Conservation (phyloP, 2,888 invertebrate genomes). For the Cantharis rufa region DNA sequence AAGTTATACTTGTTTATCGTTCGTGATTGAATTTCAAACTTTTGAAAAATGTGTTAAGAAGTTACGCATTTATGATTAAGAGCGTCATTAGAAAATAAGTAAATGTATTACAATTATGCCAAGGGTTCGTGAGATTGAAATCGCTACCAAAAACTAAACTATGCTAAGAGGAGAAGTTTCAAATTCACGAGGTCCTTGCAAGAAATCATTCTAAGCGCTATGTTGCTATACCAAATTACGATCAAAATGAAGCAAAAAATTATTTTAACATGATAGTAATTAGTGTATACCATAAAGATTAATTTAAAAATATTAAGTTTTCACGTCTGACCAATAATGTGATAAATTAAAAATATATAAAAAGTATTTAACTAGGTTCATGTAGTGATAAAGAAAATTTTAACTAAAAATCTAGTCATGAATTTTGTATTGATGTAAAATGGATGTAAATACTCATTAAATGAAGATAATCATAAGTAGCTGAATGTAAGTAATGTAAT, state of each 20-base stretch:
- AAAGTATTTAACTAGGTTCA: neutral
- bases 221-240: neutral
- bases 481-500: neutral
- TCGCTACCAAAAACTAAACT: neutral
- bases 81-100: neutral
- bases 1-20: neutral
- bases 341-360: conserved; percentile 11
- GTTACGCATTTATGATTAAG: neutral
- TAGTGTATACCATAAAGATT: neutral
- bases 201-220: neutral
- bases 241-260: neutral
- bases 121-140: neutral
- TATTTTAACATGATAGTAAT: neutral
- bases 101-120: neutral
- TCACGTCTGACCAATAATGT: conserved; percentile 29
- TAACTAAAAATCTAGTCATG: neutral
- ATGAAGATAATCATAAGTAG: neutral
- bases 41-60: neutral
- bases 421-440: conserved; percentile 1
- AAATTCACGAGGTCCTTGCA: neutral
- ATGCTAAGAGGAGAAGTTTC: neutral
- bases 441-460: conserved; percentile 1
- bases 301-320: neutral
- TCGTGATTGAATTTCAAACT: neutral
- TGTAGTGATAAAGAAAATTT: neutral